These are phyloP conservation scores for Botia almorhae DNA, from an alignment of 2,797 vertebrate genomes.

Conservation along the genomic window DNA sequence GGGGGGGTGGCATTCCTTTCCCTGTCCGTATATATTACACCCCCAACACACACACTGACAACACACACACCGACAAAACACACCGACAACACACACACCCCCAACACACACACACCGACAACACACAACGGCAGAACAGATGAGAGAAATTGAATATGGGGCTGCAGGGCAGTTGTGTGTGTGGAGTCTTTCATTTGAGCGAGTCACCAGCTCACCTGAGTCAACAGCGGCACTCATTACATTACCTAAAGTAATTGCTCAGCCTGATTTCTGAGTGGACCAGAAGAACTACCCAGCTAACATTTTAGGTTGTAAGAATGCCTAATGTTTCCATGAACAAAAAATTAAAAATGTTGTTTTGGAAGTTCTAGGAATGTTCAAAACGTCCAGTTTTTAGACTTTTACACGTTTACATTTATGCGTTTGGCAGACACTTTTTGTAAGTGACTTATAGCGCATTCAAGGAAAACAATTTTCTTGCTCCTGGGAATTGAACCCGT, in stretches of 20 bases:
- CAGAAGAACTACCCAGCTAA: slow-evolving; percentile 9
- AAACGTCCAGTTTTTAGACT: too few relatives aligned
- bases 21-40: slow-evolving; percentile 57
- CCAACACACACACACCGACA: slow-evolving; percentile 32
- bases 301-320: too few relatives aligned
- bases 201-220: slow-evolving; percentile 58
- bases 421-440: too few relatives aligned
- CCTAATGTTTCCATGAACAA: too few relatives aligned
- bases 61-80: slow-evolving; percentile 7
- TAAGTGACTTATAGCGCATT: too few relatives aligned
- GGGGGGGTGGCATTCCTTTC: slow-evolving; percentile 46
- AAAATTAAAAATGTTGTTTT: too few relatives aligned
- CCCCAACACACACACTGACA: slow-evolving; percentile 39
- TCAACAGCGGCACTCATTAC: slow-evolving; percentile 57
- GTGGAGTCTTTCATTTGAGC: slow-evolving; percentile 52
- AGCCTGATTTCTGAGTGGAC: slow-evolving; percentile 35
- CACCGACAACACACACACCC: slow-evolving; percentile 36
- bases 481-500: too few relatives aligned
- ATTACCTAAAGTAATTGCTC: slow-evolving; percentile 56
- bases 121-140: slow-evolving; percentile 53
- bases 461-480: too few relatives aligned
- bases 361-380: too few relatives aligned
- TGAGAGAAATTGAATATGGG: slow-evolving; percentile 54
- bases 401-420: too few relatives aligned
- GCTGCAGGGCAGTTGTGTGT: slow-evolving; percentile 55